Evolutionary conservation across 2,797 vertebrate species (phyloP).

Genomic region (Vespertilio murinus): DNA sequence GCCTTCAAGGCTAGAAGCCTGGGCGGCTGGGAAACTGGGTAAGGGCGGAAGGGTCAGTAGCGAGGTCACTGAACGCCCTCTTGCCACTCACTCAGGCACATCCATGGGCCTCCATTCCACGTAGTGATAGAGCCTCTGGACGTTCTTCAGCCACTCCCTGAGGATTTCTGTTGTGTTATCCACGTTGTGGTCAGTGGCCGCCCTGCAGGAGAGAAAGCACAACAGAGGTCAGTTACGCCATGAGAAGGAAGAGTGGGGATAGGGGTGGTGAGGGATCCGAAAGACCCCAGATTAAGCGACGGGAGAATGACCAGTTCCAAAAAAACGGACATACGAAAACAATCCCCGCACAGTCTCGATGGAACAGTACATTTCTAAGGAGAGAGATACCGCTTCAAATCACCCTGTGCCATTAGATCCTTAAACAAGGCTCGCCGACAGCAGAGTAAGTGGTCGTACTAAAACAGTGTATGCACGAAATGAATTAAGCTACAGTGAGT

Average conservation of each 20-base stretch:
- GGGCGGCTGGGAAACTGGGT: not conserved
- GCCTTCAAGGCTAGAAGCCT: not conserved
- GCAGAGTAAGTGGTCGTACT: not conserved
- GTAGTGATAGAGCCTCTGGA: conserved; percentile 92
- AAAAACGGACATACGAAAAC: not conserved
- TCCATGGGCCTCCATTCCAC: conserved; percentile 98
- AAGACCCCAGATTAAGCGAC: not conserved
- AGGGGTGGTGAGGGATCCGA: too few species aligned
- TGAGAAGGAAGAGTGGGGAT: not conserved
- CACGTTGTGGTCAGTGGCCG: conserved; percentile 93
- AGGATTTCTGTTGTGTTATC: conserved; percentile 95
- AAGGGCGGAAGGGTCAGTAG: not conserved
- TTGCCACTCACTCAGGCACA: conserved; percentile 89
- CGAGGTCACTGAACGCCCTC: too few species aligned
- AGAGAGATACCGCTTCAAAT: not conserved
- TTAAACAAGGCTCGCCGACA: not conserved
- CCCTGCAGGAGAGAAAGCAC: conserved; percentile 85
- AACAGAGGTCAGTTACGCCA: not conserved
- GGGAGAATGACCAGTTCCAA: not conserved
- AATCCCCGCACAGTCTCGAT: not conserved
- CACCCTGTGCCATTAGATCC: not conserved
- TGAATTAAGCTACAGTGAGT: not conserved
- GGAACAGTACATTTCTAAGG: not conserved
- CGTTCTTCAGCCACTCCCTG: conserved; percentile 93
- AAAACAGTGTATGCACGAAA: not conserved